phyloP scores from a whole-genome alignment of 2,113 vertebrate species.

The Lepisosteus osseus region DNA sequence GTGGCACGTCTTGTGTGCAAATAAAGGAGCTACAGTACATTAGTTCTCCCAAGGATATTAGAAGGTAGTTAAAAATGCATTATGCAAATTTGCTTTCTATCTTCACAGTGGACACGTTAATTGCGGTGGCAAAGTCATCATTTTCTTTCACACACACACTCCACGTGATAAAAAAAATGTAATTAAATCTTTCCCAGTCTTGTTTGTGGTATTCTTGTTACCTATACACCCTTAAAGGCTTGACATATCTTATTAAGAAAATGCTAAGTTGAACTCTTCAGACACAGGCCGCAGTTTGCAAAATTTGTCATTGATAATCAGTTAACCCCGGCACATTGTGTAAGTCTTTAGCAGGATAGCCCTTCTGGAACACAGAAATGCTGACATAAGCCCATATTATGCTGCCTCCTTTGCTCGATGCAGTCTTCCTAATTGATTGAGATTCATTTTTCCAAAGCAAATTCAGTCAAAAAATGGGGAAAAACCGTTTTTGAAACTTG shows the following conservation, averaged over 20 bases:
- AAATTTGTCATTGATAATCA: no score
- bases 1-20: conserved; percentile 22
- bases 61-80: conserved; percentile 44
- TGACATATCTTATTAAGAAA: neutral
- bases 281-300: no score
- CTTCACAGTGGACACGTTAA: conserved; percentile 39
- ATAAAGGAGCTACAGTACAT: conserved; percentile 35
- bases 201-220: neutral
- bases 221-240: neutral
- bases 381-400: no score
- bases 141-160: conserved; percentile 19
- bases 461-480: no score
- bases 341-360: no score
- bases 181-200: neutral
- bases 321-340: no score
- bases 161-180: neutral
- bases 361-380: no score
- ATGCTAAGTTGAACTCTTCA: no score
- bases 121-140: conserved; percentile 37
- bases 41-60: conserved; percentile 45
- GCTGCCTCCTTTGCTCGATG: no score
- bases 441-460: no score
- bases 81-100: conserved; percentile 47
- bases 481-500: no score
- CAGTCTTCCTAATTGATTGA: no score